Evolutionary conservation across 2,797 vertebrate species (phyloP).

Genomic region (Lindbergichthys nudifrons): DNA sequence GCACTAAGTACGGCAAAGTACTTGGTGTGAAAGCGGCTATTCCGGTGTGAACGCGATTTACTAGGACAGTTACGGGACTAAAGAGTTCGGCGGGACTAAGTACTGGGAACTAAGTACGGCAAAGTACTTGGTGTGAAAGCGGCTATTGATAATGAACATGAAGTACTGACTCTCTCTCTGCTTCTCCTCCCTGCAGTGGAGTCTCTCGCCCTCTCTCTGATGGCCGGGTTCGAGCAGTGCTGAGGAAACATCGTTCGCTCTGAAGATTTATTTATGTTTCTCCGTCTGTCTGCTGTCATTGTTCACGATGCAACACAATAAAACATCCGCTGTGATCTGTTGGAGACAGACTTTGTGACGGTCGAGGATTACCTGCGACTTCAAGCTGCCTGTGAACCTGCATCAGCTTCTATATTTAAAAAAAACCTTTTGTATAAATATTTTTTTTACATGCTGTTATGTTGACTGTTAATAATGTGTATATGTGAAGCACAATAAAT

Average conservation of each 20-base stretch:
- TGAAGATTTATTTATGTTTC: background rate
- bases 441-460: conserved; percentile 31
- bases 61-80: too few relatives aligned
- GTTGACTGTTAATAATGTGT: conserved; percentile 47
- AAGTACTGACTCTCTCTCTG: background rate
- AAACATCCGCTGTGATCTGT: too few relatives aligned
- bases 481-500: conserved; percentile 63
- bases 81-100: too few relatives aligned
- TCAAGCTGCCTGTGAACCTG: conserved; percentile 6
- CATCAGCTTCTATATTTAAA: conserved; percentile 16
- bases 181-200: conserved; percentile 87
- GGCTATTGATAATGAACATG: background rate
- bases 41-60: too few relatives aligned
- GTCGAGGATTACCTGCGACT: background rate
- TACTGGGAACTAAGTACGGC: too few relatives aligned
- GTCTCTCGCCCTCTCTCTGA: conserved; percentile 95
- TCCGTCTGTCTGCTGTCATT: conserved; percentile 49
- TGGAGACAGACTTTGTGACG: background rate
- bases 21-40: too few relatives aligned
- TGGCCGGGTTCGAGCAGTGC: conserved; percentile 97
- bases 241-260: conserved; percentile 58
- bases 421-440: conserved; percentile 40
- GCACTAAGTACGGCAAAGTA: too few relatives aligned
- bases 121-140: too few relatives aligned
- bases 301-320: conserved; percentile 23